These are phyloP conservation scores for Euplagia quadripunctaria DNA, from an alignment of 2,888 invertebrate genomes.

Conservation along the genomic window DNA sequence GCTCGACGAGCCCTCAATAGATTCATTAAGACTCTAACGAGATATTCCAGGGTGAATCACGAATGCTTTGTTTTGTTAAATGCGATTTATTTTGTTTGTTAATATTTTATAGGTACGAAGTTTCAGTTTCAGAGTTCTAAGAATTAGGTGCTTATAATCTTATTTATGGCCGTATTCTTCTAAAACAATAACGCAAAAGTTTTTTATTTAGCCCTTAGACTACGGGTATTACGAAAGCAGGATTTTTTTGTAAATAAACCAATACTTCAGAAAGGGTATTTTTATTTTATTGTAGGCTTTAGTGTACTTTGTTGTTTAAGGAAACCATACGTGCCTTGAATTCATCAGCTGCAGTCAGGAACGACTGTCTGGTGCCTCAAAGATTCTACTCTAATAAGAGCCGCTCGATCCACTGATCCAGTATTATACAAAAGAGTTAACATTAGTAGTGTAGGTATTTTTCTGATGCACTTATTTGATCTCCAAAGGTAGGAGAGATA, in stretches of 20 bases:
- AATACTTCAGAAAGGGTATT: neutral
- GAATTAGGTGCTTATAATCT: constrained; percentile 18
- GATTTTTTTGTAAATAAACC: neutral
- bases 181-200: neutral
- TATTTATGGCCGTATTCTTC: neutral
- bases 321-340: neutral
- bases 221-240: neutral
- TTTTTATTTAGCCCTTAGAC: neutral
- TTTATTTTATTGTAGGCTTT: no score
- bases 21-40: constrained; percentile 86
- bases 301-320: neutral
- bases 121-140: constrained; percentile 25
- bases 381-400: no score
- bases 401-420: no score
- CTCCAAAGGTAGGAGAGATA: no score
- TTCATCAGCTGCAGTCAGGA: no score
- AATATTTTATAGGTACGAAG: constrained; percentile 61
- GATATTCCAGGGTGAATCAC: constrained; percentile 82
- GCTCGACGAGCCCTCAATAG: constrained; percentile 84
- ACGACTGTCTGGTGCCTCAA: no score
- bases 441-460: no score
- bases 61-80: constrained; percentile 83
- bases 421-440: no score
- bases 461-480: no score
- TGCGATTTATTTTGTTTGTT: constrained; percentile 81